phyloP scores from a whole-genome alignment of 2,888 invertebrate genomes.

The Platycnemis pennipes region DNA sequence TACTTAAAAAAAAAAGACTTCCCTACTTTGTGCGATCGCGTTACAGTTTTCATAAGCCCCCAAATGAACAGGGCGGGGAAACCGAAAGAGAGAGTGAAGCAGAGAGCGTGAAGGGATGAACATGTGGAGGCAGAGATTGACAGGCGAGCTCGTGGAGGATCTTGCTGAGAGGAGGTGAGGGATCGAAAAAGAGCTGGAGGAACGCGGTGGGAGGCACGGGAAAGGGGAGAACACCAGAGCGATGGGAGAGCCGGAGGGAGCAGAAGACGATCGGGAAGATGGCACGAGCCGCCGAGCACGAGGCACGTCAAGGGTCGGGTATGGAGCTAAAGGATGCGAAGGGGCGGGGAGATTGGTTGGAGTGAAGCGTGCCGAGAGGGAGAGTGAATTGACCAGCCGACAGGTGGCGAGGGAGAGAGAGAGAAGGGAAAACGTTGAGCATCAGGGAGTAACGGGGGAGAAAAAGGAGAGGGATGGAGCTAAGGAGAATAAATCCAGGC shows the following conservation, averaged over 20 bases:
- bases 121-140: not conserved
- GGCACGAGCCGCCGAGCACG: constrained; percentile 19
- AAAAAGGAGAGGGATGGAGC: not conserved
- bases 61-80: too few species aligned
- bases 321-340: not conserved
- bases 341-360: not conserved
- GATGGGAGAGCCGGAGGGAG: not conserved
- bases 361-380: not conserved
- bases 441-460: not conserved
- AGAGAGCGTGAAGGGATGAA: not conserved
- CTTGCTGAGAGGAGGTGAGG: not conserved
- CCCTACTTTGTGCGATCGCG: too few species aligned
- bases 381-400: constrained; percentile 44
- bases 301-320: not conserved
- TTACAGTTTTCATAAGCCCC: too few species aligned
- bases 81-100: not conserved
- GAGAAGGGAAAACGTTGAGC: not conserved
- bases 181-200: not conserved
- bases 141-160: not conserved
- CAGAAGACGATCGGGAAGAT: not conserved
- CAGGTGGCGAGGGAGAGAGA: constrained; percentile 42
- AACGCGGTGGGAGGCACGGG: not conserved
- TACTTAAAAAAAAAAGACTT: too few species aligned
- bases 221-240: not conserved
- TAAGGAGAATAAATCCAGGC: not conserved